Base-by-base conservation (phyloP, 2,113 vertebrate species). In the Pygathrix nemaeus region DNA sequence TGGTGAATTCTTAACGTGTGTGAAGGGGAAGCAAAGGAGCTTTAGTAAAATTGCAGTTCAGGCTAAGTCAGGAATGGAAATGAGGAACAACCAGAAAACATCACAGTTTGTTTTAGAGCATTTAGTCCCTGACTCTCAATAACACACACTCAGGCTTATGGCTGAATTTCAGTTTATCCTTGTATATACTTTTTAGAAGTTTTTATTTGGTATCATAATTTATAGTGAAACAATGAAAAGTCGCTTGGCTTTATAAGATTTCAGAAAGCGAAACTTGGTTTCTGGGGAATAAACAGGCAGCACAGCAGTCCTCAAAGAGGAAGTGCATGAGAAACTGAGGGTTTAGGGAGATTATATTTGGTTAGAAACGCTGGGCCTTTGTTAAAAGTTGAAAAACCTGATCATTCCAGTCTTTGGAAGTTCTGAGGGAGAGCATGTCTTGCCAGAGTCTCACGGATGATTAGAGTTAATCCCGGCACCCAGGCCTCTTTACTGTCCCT, bases 321-420 rank as follows among this genome's bases (percentile, higher is more conserved):
- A 95, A 88, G 81, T 32, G 0, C 43, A 35, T 45, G 48, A 90
- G 68, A 96, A 64, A 59, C 85, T 83, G 57, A 59, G 79, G 43
- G 66, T 68, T 85, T 91, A 18, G 52, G 50, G 64, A 86, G 64
- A 78, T 90, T 92, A 57, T 80, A 94, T 95, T 95, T 50, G n/a
- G 70, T 96, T 96, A 59, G 80, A 97, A 94, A 92, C 2, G 55
- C 30, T 89, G 35, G 9, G 10, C 32, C 61, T 97, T 96, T 88
- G 93, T 90, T 57, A 45, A 95, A 97, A 85, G 79, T 78, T 96
- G 52, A 93, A 79, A 97, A 94, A 92, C n/a, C 11, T 48, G 32
- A 52, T 81, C 80, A 52, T 3, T 57, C 35, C 23, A 88, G 1
- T 64, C 72, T 95, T 76, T 59, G 55, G 97, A 96, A 57, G n/a